These are phyloP conservation scores for Styela clava DNA, from an alignment of 23 tunicate species.

Conservation along the genomic window DNA sequence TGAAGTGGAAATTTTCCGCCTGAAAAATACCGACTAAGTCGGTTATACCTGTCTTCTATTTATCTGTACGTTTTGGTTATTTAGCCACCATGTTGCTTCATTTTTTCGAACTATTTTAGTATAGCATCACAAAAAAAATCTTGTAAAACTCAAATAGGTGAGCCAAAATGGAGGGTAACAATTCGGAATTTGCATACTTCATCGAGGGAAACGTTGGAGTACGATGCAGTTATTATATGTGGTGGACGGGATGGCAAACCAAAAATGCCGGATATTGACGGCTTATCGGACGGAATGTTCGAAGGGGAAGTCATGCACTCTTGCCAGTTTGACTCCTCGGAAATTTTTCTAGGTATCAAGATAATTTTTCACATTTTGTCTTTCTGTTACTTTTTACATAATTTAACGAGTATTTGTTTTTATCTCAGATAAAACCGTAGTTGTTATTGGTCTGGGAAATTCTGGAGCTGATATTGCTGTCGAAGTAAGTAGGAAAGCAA, in stretches of 20 bases:
- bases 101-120: too few relatives aligned
- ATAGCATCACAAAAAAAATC: too few relatives aligned
- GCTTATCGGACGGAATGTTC: slow-evolving; percentile 33
- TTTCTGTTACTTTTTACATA: too few relatives aligned
- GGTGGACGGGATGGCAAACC: slow-evolving; percentile 25
- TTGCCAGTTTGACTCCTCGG: slow-evolving; percentile 27
- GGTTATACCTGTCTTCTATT: too few relatives aligned
- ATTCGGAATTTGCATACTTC: background rate
- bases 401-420: too few relatives aligned
- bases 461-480: slow-evolving; percentile 59
- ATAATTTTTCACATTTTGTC: too few relatives aligned
- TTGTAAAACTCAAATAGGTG: too few relatives aligned
- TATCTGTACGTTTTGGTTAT: too few relatives aligned
- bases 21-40: too few relatives aligned
- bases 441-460: slow-evolving; percentile 48
- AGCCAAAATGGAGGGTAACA: slow-evolving; percentile 34
- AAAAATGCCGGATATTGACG: slow-evolving; percentile 33
- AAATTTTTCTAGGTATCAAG: slow-evolving; percentile 43
- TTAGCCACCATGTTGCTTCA: too few relatives aligned
- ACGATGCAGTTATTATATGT: slow-evolving; percentile 29
- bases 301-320: slow-evolving; percentile 40
- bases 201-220: slow-evolving; percentile 7
- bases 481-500: slow-evolving; percentile 15
- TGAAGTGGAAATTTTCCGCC: too few relatives aligned
- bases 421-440: slow-evolving; percentile 46